Evolutionary conservation across 1,140 invertebrate species (phyloP), one percentile per base, ranked within the genome.

Genomic region (Bombus impatiens): DNA sequence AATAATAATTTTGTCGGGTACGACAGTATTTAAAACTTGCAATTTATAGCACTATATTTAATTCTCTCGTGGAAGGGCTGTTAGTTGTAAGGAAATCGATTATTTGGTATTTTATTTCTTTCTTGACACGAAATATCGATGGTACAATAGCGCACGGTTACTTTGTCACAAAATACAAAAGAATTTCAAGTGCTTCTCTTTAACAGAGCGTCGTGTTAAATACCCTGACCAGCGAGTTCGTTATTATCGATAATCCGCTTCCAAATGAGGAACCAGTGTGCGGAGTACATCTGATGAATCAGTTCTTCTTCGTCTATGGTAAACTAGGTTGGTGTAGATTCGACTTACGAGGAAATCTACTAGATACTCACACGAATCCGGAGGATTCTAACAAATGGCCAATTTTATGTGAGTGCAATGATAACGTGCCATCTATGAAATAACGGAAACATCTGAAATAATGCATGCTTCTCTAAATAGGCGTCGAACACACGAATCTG

Each of bases 181-280:
- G 18, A 68, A 22, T 68, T 25, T 22, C 67, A 35, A 5, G 3
- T 5, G 0, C 1, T 68, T 25, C 18, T 47, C 37, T 82, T 44
- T 22, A 96, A 86, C 93, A 98, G 97, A 97, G 97, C 0, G 97
- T 98, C 71, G 95, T 98, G 0, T 94, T 98, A 8, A 98, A 98
- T 93, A 98, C 98, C 95, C 95, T 99, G n/a, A 98, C 98, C 12
- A 98, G 98, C 93, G 98, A 99, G 95, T 98, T 98, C 92, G 96
- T 97, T 15, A 96, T 98, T 0, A 96, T 99, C 42, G 97, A 98
- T 37, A 98, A 98, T 94, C 97, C 98, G 2, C 95, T 99, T n/a
- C 96, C 97, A 25, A 96, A 97, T 87, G 95, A 95, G 4, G 96
- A 97, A 90, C 94, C 95, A 35, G 96, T 97, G 2, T 96, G 95